A percentile compares a stretch with the other conserved stretches of the same genome.
Conservation (phyloP, 2,113 vertebrate species). For the Gallinago paraguaiae region DNA sequence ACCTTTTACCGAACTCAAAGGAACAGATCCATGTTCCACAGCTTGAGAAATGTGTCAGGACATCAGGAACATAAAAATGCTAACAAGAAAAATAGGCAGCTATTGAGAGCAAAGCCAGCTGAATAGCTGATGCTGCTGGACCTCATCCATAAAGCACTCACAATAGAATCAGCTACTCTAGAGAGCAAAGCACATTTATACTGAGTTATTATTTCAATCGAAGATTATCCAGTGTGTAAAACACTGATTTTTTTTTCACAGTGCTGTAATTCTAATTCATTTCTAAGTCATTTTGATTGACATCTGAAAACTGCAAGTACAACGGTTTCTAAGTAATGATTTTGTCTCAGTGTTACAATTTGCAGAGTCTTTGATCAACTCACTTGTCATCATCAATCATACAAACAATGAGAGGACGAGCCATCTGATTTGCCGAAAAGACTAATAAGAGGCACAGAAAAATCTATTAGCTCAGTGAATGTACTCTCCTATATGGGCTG, state of each 20-base stretch:
- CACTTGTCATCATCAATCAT: slow-evolving; percentile 46
- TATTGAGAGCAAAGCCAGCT: not conserved
- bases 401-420: slow-evolving; percentile 29
- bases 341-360: slow-evolving; percentile 9
- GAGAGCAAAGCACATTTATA: slow-evolving; percentile 12
- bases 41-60: not conserved
- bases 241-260: not conserved
- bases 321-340: not conserved
- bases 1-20: not conserved
- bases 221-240: slow-evolving; percentile 10
- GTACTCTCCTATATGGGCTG: not conserved
- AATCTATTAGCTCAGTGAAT: not conserved
- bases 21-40: not conserved
- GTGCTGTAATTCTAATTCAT: slow-evolving; percentile 15
- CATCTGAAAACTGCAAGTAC: slow-evolving; percentile 17
- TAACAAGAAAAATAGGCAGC: not conserved
- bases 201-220: not conserved
- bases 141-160: not conserved
- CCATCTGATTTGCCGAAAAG: not conserved
- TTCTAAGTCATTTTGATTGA: slow-evolving; percentile 27
- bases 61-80: not conserved
- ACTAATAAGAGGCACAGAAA: not conserved
- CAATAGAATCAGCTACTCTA: not conserved
- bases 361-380: slow-evolving; percentile 33
- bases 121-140: slow-evolving; percentile 30